phyloP scores from a whole-genome alignment of 2,797 vertebrate genomes.

The Mus minutoides region DNA sequence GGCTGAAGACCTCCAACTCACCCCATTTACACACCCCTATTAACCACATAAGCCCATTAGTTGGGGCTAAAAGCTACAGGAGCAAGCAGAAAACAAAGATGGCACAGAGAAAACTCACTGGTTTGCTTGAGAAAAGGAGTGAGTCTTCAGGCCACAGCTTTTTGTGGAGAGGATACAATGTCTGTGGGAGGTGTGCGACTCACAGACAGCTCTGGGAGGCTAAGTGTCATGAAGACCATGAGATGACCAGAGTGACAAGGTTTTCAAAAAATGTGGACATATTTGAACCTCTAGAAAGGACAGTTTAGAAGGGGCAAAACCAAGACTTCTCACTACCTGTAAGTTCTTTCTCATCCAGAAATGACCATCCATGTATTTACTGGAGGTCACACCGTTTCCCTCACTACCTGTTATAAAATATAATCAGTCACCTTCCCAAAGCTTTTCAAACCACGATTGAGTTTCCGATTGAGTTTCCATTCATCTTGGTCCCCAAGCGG shows the following conservation, averaged over 20 bases:
- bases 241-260: slow-evolving; percentile 10
- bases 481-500: slow-evolving; percentile 73
- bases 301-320: slow-evolving; percentile 50
- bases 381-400: slow-evolving; percentile 41
- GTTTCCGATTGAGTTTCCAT: not conserved
- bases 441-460: slow-evolving; percentile 58
- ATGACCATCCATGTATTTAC: not conserved
- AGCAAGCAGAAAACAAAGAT: slow-evolving; percentile 20
- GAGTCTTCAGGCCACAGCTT: slow-evolving; percentile 33
- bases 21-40: not conserved
- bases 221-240: not conserved
- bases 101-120: too few relatives aligned
- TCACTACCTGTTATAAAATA: slow-evolving; percentile 44
- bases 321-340: not conserved
- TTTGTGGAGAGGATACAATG: not conserved
- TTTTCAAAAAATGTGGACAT: slow-evolving; percentile 38
- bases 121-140: slow-evolving; percentile 43
- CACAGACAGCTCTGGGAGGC: not conserved
- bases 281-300: slow-evolving; percentile 49
- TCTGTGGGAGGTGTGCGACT: not conserved
- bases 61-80: slow-evolving; percentile 14
- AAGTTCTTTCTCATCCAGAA: slow-evolving; percentile 53
- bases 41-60: not conserved
- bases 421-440: slow-evolving; percentile 17
- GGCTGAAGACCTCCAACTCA: not conserved